Conservation (phyloP, 2,797 vertebrate species). For the Urosaurus nigricauda region DNA sequence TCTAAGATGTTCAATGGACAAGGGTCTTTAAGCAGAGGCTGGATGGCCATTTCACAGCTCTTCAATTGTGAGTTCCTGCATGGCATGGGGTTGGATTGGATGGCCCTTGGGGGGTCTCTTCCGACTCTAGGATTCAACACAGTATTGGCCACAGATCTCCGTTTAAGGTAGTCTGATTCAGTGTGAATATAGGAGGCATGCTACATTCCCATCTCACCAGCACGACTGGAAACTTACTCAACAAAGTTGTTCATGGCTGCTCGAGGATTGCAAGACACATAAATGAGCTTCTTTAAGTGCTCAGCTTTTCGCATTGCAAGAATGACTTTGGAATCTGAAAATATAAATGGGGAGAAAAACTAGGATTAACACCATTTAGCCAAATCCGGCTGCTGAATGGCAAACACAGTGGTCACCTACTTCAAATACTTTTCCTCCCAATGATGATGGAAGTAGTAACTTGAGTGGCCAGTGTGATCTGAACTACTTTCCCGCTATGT, state of each 20-base stretch:
- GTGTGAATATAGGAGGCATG: too few species aligned
- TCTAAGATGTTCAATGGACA: background rate
- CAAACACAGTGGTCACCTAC: background rate
- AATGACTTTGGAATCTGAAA: slow-evolving; percentile 93
- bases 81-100: too few species aligned
- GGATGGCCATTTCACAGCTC: too few species aligned
- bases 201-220: too few species aligned
- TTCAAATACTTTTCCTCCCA: background rate
- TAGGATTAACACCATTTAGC: background rate
- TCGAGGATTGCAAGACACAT: slow-evolving; percentile 95
- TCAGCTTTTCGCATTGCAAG: slow-evolving; percentile 92
- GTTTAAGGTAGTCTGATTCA: background rate
- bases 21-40: too few species aligned
- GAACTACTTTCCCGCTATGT: background rate
- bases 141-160: background rate
- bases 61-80: too few species aligned
- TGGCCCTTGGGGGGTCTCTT: too few species aligned
- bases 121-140: too few species aligned
- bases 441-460: background rate
- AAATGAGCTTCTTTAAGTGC: slow-evolving; percentile 91
- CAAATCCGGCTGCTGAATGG: too few species aligned
- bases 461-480: background rate
- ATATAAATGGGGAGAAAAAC: background rate
- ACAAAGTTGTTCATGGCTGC: slow-evolving; percentile 97
- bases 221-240: slow-evolving; percentile 86